Conservation (phyloP, 2,888 invertebrate species). For the Vesta saturnalis region DNA sequence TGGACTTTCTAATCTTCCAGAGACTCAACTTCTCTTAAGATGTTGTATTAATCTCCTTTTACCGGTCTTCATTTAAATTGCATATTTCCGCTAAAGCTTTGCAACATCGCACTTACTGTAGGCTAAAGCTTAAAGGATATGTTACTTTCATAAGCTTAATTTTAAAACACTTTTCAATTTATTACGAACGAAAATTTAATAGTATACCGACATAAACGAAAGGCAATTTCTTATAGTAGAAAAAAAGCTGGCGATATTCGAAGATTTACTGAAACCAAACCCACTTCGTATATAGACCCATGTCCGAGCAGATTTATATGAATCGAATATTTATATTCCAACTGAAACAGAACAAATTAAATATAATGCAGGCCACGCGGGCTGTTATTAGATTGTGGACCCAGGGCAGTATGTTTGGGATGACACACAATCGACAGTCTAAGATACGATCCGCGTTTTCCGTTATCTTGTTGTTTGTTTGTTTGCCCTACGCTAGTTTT, state of each 20-base stretch:
- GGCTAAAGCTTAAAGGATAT: too few species aligned
- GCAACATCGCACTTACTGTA: too few species aligned
- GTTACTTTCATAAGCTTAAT: too few species aligned
- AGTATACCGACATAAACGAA: slow-evolving; percentile 5
- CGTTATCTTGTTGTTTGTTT: slow-evolving; percentile 49
- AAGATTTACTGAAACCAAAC: slow-evolving; percentile 33
- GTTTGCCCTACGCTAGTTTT: slow-evolving; percentile 44
- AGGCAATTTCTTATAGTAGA: slow-evolving; percentile 18
- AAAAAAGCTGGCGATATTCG: slow-evolving; percentile 18
- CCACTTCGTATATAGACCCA: slow-evolving; percentile 33
- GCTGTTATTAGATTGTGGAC: slow-evolving; percentile 37
- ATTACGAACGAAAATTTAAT: slow-evolving; percentile 11
- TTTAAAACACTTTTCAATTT: slow-evolving; percentile 14
- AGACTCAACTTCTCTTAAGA: slow-evolving; percentile 38
- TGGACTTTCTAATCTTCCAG: slow-evolving; percentile 37
- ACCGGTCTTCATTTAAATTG: neutral
- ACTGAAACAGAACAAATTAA: slow-evolving; percentile 55
- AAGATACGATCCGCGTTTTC: slow-evolving; percentile 44
- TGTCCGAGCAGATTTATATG: slow-evolving; percentile 55
- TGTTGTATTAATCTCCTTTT: slow-evolving; percentile 8
- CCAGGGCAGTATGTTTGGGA: slow-evolving; percentile 44
- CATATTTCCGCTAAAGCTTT: neutral
- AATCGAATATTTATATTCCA: slow-evolving; percentile 59
- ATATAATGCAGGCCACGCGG: slow-evolving; percentile 51
- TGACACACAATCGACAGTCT: slow-evolving; percentile 46